Conservation (phyloP, 1,140 invertebrate genomes). For the Pogonognathellus flavescens region DNA sequence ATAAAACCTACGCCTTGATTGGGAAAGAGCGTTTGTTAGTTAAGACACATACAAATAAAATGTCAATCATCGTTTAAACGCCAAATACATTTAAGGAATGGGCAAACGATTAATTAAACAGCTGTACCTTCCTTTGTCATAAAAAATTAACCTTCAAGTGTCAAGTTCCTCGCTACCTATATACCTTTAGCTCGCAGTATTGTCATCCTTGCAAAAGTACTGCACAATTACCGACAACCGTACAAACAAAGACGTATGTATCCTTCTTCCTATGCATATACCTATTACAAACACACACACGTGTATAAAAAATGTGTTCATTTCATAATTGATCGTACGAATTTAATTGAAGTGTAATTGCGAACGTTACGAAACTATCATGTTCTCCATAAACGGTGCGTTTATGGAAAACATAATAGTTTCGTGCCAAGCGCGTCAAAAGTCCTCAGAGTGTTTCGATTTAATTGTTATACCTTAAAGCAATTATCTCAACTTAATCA, state of each 20-base stretch:
- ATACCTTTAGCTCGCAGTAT: no score
- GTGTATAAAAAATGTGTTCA: neutral
- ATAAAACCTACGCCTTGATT: no score
- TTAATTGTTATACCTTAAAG: no score
- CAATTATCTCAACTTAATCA: no score
- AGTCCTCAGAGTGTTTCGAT: no score
- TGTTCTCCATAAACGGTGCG: no score
- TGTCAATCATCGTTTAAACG: conserved; percentile 29
- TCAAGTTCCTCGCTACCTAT: neutral
- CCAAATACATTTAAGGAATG: neutral
- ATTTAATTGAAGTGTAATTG: no score
- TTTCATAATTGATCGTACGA: neutral
- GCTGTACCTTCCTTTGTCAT: neutral
- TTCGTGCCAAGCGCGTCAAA: no score
- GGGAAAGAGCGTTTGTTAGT: neutral
- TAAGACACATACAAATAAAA: conserved; percentile 28
- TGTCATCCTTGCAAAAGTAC: no score
- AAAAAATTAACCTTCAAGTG: conserved; percentile 18
- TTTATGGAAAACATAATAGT: no score
- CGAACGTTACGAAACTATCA: no score
- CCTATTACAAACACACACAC: neutral
- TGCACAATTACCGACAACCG: no score
- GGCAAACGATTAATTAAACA: conserved; percentile 17
- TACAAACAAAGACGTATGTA: neutral
- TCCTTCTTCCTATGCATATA: neutral